Conservation (phyloP, 2,113 vertebrate species). For the Dicaeum eximium region DNA sequence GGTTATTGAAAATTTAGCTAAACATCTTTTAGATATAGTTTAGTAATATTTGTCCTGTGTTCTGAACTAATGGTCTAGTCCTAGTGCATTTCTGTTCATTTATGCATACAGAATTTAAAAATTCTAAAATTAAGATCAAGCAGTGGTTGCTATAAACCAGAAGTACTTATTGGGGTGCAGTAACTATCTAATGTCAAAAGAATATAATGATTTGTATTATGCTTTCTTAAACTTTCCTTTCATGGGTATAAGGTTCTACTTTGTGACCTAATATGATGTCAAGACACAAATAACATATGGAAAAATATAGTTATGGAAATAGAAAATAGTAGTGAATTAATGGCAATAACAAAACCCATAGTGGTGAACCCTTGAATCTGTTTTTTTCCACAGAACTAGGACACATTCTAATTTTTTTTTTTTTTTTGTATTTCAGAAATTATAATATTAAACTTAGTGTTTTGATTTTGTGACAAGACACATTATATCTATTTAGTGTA, state of each 20-base stretch:
- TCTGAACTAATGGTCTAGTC: background rate
- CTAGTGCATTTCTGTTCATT: background rate
- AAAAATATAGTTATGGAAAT: background rate
- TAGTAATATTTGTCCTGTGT: background rate
- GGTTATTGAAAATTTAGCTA: background rate
- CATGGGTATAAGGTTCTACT: background rate
- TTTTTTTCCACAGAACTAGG: background rate
- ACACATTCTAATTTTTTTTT: background rate
- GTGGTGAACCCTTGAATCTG: background rate
- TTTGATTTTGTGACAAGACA: background rate
- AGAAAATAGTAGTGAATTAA: background rate
- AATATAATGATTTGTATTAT: background rate
- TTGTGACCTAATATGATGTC: background rate
- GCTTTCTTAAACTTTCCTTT: background rate
- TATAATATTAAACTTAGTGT: background rate
- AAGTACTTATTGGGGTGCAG: background rate
- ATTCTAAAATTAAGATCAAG: background rate
- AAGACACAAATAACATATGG: background rate
- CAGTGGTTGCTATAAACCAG: background rate
- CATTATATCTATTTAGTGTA: background rate
- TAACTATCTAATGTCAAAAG: background rate
- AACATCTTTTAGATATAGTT: background rate
- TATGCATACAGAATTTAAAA: background rate
- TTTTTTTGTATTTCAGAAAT: background rate
- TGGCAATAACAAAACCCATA: background rate